Evolutionary conservation across 2,888 invertebrate species (phyloP).

Genomic region (Rhamnusium bicolor): DNA sequence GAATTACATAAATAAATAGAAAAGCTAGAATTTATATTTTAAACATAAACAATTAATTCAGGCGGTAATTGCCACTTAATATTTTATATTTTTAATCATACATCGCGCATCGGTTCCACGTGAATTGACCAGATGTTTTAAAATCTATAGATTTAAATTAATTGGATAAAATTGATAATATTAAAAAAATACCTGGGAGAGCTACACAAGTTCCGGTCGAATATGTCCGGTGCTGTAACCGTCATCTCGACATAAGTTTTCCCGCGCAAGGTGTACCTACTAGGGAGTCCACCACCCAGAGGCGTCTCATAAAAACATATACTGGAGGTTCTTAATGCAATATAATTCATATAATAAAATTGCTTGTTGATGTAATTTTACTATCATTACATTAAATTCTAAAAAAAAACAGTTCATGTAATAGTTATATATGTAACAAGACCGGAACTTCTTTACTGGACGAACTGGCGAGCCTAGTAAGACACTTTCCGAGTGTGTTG

Average conservation of each 20-base stretch:
- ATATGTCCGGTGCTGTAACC: conserved; percentile 28
- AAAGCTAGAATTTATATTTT: too few relatives aligned
- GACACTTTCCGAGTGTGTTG: too few relatives aligned
- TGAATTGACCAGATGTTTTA: conserved; percentile 15
- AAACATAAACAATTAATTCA: too few relatives aligned
- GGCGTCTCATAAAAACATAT: background rate
- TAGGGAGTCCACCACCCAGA: background rate
- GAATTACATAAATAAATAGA: too few relatives aligned
- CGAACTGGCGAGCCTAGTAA: too few relatives aligned
- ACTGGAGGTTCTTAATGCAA: background rate
- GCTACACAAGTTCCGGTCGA: conserved; percentile 23
- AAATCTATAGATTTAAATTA: conserved; percentile 19
- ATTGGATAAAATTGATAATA: conserved; percentile 22
- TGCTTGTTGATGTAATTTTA: too few relatives aligned
- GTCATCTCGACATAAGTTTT: conserved; percentile 26
- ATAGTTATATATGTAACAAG: too few relatives aligned
- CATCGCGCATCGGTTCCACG: background rate
- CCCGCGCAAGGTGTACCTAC: conserved; percentile 33
- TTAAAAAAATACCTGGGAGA: conserved; percentile 25
- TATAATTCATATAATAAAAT: too few relatives aligned
- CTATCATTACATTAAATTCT: too few relatives aligned
- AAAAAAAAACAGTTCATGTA: too few relatives aligned
- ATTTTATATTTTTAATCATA: background rate
- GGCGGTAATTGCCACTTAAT: too few relatives aligned
- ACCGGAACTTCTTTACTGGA: too few relatives aligned